Evolutionary conservation across 64 coral and sea anemone species (phyloP), one percentile per base, ranked within the genome.

Genomic region (Anthopleura sola): DNA sequence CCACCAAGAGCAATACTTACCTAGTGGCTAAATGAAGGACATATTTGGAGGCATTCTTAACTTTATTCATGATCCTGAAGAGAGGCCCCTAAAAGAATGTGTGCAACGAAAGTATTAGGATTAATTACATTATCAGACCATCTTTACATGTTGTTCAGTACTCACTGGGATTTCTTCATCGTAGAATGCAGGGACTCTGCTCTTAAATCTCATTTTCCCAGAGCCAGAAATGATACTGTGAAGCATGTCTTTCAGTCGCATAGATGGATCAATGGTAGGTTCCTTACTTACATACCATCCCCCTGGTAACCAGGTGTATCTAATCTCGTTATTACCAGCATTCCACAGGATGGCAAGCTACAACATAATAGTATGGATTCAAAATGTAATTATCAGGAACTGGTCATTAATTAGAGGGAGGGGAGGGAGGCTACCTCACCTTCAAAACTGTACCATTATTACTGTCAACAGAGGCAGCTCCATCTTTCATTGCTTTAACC

Each of bases 331-430:
- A 33, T 88, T 80, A 12, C 92, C 90, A 86, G 86, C 83, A 86
- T 94, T 93, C 95, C 95, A 98, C 6, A 98, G 33, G 32, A 98
- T 53, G 47, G 85, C 86, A 53, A 98, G 82, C 95, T 98, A 54
- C 11, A 71, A 71, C 28, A 71, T 44, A 44, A n/a, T n/a, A n/a
- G n/a, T n/a, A n/a, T n/a, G n/a, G n/a, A n/a, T n/a, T n/a, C n/a
- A n/a, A n/a, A n/a, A n/a, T n/a, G n/a, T n/a, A n/a, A n/a, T n/a
- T n/a, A n/a, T n/a, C n/a, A n/a, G n/a, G n/a, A n/a, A n/a, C n/a
- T 53, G 50, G 5, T 53, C 17, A 53, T 53, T 53, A 53, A 53
- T 53, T 1, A 53, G n/a, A n/a, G n/a, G n/a, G n/a, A n/a, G n/a
- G n/a, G n/a, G n/a, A n/a, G n/a, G n/a, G n/a, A n/a, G n/a, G n/a